A percentile compares a stretch with the other conserved stretches of the same genome.
phyloP scores from a whole-genome alignment of 1,140 invertebrate genomes.

The Microplitis demolitor region DNA sequence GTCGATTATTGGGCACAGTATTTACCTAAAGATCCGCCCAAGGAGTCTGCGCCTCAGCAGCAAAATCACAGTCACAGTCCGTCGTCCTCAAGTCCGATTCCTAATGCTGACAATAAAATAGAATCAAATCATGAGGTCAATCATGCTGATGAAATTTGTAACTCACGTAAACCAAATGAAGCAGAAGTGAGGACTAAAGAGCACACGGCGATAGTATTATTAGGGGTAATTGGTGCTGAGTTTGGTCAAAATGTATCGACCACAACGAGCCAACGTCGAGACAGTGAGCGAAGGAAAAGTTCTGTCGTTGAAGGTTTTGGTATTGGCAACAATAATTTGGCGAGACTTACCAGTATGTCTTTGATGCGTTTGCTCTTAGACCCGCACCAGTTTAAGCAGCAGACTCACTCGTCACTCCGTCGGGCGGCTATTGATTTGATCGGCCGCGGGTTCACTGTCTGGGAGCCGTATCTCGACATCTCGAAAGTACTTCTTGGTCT shows the following conservation, averaged over 20 bases:
- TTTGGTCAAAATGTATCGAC: constrained; percentile 90
- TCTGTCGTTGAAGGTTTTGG: constrained; percentile 89
- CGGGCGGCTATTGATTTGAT: constrained; percentile 96
- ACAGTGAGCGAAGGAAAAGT: constrained; percentile 74
- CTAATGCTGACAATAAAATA: constrained; percentile 47
- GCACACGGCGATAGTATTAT: constrained; percentile 93
- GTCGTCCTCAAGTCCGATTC: constrained; percentile 54
- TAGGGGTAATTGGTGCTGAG: constrained; percentile 97
- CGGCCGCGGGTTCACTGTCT: constrained; percentile 95
- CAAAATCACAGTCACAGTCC: constrained; percentile 54
- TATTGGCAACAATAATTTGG: constrained; percentile 89
- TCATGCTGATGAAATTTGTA: constrained; percentile 60
- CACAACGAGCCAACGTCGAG: constrained; percentile 64
- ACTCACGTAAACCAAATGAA: constrained; percentile 77
- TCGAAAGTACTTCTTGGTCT: constrained; percentile 76
- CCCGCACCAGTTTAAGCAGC: constrained; percentile 79
- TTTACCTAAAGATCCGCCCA: constrained; percentile 82
- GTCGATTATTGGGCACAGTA: constrained; percentile 96
- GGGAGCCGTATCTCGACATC: constrained; percentile 98
- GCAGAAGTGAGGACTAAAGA: constrained; percentile 92
- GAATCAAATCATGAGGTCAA: constrained; percentile 88
- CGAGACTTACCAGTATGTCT: constrained; percentile 90
- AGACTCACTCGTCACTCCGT: constrained; percentile 86
- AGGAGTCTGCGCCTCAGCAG: constrained; percentile 56
- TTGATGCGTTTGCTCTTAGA: constrained; percentile 92